Conservation (phyloP, 1,140 invertebrate genomes). For the Anastrepha ludens region DNA sequence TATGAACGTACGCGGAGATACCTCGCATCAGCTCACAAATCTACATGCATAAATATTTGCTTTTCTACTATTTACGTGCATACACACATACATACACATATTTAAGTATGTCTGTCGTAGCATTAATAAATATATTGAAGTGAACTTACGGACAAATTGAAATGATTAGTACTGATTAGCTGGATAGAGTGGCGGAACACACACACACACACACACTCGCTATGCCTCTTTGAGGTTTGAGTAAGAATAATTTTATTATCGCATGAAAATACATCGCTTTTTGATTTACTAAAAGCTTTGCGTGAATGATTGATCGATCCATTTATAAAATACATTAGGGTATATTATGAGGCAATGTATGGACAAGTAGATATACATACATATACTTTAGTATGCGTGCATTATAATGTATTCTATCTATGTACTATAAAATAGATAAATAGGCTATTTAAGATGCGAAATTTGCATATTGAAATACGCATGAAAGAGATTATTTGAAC, state of each 20-base stretch:
- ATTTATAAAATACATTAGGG: conserved; percentile 22
- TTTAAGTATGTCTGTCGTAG: not conserved
- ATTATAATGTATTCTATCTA: too few species aligned
- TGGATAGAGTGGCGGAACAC: not conserved
- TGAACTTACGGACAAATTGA: conserved; percentile 3
- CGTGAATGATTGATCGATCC: conserved; percentile 34
- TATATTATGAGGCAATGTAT: not conserved
- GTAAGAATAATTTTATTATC: conserved; percentile 45
- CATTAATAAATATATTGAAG: not conserved
- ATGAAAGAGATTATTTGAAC: too few species aligned
- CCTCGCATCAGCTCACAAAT: not conserved
- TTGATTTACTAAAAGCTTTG: conserved; percentile 44
- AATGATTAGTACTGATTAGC: conserved; percentile 41
- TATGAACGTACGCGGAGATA: not conserved
- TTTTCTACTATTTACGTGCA: not conserved
- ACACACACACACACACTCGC: too few species aligned
- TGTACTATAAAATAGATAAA: too few species aligned
- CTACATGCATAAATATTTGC: not conserved
- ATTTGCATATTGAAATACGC: too few species aligned
- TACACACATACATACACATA: not conserved
- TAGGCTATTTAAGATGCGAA: too few species aligned
- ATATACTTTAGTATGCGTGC: too few species aligned
- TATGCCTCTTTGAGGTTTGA: not conserved
- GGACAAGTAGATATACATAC: too few species aligned
- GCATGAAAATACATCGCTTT: conserved; percentile 3